Conservation (phyloP, 2,888 invertebrate species). For the Orthonychiurus folsomi region DNA sequence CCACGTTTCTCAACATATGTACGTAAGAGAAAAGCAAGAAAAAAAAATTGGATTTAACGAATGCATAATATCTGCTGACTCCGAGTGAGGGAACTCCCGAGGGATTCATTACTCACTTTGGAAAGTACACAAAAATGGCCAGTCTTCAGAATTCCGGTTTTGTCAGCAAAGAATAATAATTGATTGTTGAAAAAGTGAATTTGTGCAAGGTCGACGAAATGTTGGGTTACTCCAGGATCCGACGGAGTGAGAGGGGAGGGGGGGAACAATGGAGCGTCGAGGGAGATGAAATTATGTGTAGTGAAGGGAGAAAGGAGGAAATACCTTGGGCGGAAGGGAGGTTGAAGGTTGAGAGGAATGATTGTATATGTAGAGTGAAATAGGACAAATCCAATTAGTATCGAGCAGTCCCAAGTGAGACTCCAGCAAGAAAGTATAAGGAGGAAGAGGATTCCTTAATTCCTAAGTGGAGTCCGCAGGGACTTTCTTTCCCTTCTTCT, state of each 20-base stretch:
- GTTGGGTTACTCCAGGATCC: not conserved
- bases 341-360: constrained; percentile 14
- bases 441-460: constrained; percentile 8
- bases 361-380: constrained; percentile 23
- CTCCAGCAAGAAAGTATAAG: not conserved
- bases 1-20: no score
- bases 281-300: not conserved
- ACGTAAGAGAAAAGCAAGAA: no score
- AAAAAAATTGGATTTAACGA: no score
- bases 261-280: no score
- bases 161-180: not conserved
- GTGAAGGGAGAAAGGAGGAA: not conserved
- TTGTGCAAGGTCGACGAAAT: not conserved
- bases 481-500: constrained; percentile 2
- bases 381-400: constrained; percentile 40
- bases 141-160: not conserved
- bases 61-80: no score
- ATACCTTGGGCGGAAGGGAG: not conserved
- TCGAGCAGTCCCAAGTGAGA: constrained; percentile 29
- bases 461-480: constrained; percentile 8
- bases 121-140: not conserved
- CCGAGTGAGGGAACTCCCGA: no score
- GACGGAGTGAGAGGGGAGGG: constrained; percentile 2
- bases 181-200: not conserved
- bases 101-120: not conserved